Percentiles rank a stretch among this genome's conserved stretches.
phyloP scores from a whole-genome alignment of 1,140 invertebrate genomes.

The Drosophila sproati region DNA sequence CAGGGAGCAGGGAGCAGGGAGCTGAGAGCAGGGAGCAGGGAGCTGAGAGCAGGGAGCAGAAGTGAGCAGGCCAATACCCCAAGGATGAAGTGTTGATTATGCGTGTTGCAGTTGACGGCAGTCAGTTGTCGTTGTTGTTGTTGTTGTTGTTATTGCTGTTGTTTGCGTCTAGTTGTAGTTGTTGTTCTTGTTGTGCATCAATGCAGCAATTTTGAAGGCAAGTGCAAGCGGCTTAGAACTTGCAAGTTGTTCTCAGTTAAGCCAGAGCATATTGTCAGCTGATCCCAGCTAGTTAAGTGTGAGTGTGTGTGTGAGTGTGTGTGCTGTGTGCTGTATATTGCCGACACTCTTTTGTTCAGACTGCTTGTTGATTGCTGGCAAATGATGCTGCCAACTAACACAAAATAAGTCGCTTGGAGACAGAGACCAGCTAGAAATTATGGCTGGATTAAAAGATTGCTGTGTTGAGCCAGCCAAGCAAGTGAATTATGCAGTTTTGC shows the following conservation, averaged over 20 bases:
- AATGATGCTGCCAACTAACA: constrained; percentile 4
- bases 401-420: constrained; percentile 16
- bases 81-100: constrained; percentile 57
- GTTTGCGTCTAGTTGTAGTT: constrained; percentile 16
- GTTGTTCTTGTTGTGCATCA: constrained; percentile 20
- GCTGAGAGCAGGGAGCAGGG: neutral
- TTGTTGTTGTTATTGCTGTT: constrained; percentile 25
- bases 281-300: constrained; percentile 36
- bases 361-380: constrained; percentile 12
- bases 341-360: constrained; percentile 10
- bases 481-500: neutral
- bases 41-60: neutral
- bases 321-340: neutral
- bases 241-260: constrained; percentile 21
- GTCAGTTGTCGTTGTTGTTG: constrained; percentile 16
- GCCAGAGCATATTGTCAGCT: constrained; percentile 52
- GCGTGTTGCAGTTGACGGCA: constrained; percentile 45
- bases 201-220: constrained; percentile 37
- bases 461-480: neutral
- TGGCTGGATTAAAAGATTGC: neutral
- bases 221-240: constrained; percentile 53
- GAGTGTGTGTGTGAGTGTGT: neutral
- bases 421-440: constrained; percentile 1
- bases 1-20: neutral
- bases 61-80: constrained; percentile 37